Conservation (phyloP, 1,140 invertebrate genomes). For the Macrotrachela quadricornifera region DNA sequence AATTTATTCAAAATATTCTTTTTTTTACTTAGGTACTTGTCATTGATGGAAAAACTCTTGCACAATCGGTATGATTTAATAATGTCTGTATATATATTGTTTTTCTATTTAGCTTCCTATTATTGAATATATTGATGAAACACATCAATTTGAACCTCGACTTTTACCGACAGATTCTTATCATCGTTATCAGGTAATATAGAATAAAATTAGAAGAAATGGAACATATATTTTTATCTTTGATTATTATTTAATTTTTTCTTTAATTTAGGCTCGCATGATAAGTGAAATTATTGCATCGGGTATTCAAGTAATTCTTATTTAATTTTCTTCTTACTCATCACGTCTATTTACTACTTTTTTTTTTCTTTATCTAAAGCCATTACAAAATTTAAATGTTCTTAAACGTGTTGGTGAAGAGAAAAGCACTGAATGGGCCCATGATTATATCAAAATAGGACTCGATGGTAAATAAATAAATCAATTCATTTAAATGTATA, state of each 20-base stretch:
- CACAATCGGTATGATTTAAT: constrained; percentile 6
- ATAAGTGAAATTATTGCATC: constrained; percentile 61
- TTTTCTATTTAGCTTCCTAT: constrained; percentile 46
- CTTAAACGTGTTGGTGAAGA: constrained; percentile 15
- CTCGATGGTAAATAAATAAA: constrained; percentile 33
- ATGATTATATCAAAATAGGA: constrained; percentile 68
- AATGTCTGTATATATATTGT: neutral
- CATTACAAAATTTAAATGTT: constrained; percentile 71
- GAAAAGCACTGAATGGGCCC: constrained; percentile 45
- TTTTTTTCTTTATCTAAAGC: constrained; percentile 32
- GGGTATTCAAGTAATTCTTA: constrained; percentile 47
- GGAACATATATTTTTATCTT: no score
- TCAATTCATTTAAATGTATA: no score
- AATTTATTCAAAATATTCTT: no score
- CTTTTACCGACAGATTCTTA: constrained; percentile 63
- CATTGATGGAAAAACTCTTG: neutral
- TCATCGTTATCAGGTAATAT: constrained; percentile 43
- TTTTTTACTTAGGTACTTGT: neutral
- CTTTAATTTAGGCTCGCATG: constrained; percentile 35
- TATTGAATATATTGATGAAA: constrained; percentile 83
- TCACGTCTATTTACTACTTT: no score
- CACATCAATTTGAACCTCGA: constrained; percentile 48
- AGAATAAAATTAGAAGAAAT: no score
- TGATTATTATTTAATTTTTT: no score
- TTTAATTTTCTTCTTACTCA: no score